Evolutionary conservation across 1,140 invertebrate species (phyloP), one percentile per base, ranked within the genome.

Genomic region (Phortica variegata): DNA sequence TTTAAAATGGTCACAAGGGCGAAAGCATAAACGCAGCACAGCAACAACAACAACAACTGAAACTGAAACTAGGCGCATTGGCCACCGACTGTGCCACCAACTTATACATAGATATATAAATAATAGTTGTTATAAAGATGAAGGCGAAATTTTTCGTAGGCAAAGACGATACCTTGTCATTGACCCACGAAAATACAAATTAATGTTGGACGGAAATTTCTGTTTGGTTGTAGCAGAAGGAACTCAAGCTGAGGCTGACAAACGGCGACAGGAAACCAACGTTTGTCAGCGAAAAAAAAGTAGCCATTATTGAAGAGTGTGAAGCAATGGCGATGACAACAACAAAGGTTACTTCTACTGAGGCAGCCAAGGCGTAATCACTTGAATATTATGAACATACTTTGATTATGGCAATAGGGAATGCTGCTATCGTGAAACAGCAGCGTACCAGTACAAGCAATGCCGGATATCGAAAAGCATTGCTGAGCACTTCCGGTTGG

Each of bases 381-480:
- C 68, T 71, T 71, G 68, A 71, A 71, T 71, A 71, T 71, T 72
- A 71, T 63, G 55, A 6, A 36, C 34, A 17, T 15, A n/a, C 34
- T n/a, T n/a, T n/a, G n/a, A n/a, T n/a, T n/a, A n/a, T n/a, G n/a
- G n/a, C n/a, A n/a, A n/a, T n/a, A n/a, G n/a, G n/a, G n/a, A n/a
- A n/a, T n/a, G n/a, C n/a, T n/a, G n/a, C n/a, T n/a, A n/a, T n/a
- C n/a, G n/a, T n/a, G n/a, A n/a, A n/a, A n/a, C n/a, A n/a, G n/a
- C n/a, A n/a, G n/a, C n/a, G n/a, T n/a, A n/a, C n/a, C n/a, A n/a
- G n/a, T n/a, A n/a, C n/a, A n/a, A 6, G n/a, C 20, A 33, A 23
- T 49, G 68, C 42, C 68, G 68, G 68, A 71, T 68, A 71, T 72
- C 68, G 68, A 71, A 71, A 72, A 71, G 68, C 68, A 60, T 60